Conservation (phyloP, 2,888 invertebrate species). For the Amiota minor region DNA sequence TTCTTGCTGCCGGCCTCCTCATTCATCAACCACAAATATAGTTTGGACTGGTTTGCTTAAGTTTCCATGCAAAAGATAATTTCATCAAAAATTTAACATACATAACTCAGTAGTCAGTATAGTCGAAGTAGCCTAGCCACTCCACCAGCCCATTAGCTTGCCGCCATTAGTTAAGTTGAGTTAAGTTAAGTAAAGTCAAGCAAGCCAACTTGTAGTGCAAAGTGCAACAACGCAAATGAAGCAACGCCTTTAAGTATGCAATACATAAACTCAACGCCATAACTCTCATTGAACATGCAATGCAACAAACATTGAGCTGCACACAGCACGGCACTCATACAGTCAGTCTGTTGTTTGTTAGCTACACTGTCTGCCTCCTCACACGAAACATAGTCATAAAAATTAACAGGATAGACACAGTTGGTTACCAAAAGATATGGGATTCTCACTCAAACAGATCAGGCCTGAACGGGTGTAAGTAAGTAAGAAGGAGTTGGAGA, state of each 20-base stretch:
- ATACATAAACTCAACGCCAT: conserved; percentile 19
- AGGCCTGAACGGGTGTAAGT: background rate
- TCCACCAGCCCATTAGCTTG: background rate
- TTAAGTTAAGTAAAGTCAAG: conserved; percentile 7
- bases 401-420: conserved; percentile 47
- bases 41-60: background rate
- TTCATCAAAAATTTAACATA: conserved; percentile 10
- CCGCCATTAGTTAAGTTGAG: background rate
- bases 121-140: too few species aligned
- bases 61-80: conserved; percentile 7
- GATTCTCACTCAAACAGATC: background rate
- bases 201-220: background rate
- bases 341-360: background rate
- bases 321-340: background rate
- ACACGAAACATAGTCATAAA: conserved; percentile 65
- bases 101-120: conserved; percentile 9
- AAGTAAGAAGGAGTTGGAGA: background rate
- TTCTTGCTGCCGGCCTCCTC: too few species aligned
- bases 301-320: background rate
- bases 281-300: conserved; percentile 5
- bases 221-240: conserved; percentile 8
- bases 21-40: conserved; percentile 4
- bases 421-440: too few species aligned
- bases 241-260: conserved; percentile 28
- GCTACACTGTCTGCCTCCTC: background rate